phyloP scores from a whole-genome alignment of 2,113 vertebrate genomes.

The Enhydra lutris region DNA sequence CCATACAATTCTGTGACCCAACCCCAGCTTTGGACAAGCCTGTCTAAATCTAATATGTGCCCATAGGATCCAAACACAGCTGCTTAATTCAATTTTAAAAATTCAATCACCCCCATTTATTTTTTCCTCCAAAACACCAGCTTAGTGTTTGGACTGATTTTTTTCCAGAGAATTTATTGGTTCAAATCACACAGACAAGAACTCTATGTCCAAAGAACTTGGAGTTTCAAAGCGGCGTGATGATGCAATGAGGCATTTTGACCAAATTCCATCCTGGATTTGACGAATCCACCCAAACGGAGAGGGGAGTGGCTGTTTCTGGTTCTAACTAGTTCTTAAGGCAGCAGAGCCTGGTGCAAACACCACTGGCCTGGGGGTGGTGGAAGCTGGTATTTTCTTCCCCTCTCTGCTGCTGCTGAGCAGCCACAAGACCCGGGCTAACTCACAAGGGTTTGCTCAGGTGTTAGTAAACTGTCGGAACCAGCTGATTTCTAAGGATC shows the following conservation, averaged over 20 bases:
- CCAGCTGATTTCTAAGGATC: background rate
- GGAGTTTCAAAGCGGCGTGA: constrained; percentile 37
- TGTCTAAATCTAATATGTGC: background rate
- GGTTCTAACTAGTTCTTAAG: background rate
- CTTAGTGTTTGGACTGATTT: constrained; percentile 50
- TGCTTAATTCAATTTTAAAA: constrained; percentile 41
- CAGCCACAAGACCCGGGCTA: background rate
- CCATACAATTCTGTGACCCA: background rate
- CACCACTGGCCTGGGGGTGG: background rate
- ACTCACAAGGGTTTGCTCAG: background rate
- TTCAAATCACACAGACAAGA: constrained; percentile 63
- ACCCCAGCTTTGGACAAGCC: background rate
- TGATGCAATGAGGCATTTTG: constrained; percentile 63
- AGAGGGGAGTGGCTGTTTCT: background rate
- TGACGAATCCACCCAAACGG: constrained; percentile 18
- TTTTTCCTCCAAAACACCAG: background rate
- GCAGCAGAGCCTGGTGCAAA: background rate
- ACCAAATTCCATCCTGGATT: constrained; percentile 45
- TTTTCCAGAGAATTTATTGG: constrained; percentile 55
- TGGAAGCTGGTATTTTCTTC: background rate
- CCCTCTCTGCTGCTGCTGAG: background rate
- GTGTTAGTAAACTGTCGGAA: background rate
- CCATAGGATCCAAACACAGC: constrained; percentile 7
- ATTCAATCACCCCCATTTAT: background rate
- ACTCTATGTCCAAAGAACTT: constrained; percentile 67